These are phyloP conservation scores for Pantherophis guttatus DNA, from an alignment of 2,113 vertebrate species.

Conservation along the genomic window DNA sequence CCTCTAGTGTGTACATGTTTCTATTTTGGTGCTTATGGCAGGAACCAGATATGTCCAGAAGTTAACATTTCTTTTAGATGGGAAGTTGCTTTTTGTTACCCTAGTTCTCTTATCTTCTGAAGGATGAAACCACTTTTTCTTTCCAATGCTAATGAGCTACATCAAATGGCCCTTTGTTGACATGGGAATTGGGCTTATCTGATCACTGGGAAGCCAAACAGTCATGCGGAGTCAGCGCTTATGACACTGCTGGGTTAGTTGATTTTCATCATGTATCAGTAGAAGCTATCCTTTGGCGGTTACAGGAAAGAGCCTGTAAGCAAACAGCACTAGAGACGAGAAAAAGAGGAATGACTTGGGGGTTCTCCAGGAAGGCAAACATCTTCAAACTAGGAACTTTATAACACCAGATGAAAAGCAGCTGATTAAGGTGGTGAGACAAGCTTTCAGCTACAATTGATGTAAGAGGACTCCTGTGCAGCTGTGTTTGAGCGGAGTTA, in stretches of 20 bases:
- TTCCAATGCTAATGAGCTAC: conserved; percentile 15
- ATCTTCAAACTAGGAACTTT: conserved; percentile 25
- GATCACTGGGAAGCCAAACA: conserved; percentile 32
- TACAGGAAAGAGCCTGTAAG: not conserved
- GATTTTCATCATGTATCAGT: not conserved
- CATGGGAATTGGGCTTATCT: conserved; percentile 9
- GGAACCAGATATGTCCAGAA: not conserved
- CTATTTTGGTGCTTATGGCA: not conserved
- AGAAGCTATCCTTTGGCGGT: not conserved
- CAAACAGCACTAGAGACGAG: conserved; percentile 11
- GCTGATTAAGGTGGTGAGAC: conserved; percentile 13
- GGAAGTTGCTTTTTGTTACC: conserved; percentile 9
- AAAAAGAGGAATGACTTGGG: not conserved
- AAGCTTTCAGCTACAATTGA: conserved; percentile 7
- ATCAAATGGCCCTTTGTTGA: conserved; percentile 24
- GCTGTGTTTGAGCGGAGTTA: conserved; percentile 23
- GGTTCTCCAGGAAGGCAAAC: conserved; percentile 19
- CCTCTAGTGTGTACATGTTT: not conserved
- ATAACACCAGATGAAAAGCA: conserved; percentile 28
- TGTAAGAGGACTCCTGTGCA: conserved; percentile 2
- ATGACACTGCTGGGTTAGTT: conserved; percentile 10
- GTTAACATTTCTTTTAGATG: conserved; percentile 10
- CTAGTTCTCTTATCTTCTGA: conserved; percentile 8
- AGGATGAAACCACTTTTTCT: conserved; percentile 8
- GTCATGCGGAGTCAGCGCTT: not conserved